Conservation (phyloP, 2,888 invertebrate species). For the Nemotelus nigrinus region DNA sequence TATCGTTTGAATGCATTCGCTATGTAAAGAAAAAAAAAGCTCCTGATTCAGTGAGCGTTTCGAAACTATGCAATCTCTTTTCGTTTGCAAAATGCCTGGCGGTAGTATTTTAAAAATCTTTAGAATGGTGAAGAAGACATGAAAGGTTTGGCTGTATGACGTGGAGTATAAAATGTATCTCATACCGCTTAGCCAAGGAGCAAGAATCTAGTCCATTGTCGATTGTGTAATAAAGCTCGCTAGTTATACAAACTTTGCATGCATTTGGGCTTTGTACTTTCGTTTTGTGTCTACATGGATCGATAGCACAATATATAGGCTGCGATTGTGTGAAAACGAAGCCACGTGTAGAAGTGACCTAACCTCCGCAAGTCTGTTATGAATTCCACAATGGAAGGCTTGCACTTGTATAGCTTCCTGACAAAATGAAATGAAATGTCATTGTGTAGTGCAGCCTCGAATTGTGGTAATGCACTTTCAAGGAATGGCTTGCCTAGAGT, state of each 20-base stretch:
- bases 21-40: constrained; percentile 6
- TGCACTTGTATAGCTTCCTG: constrained; percentile 34
- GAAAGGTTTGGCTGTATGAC: background rate
- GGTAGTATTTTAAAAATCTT: background rate
- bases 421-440: background rate
- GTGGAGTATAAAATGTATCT: constrained; percentile 8
- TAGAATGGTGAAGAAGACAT: background rate
- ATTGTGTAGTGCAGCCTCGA: background rate
- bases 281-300: no score
- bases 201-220: constrained; percentile 42
- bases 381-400: background rate
- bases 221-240: constrained; percentile 33
- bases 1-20: constrained; percentile 28
- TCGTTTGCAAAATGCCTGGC: background rate
- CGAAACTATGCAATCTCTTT: background rate
- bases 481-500: background rate
- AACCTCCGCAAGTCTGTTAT: constrained; percentile 14
- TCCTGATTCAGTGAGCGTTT: no score
- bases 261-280: background rate
- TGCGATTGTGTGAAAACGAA: background rate
- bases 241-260: background rate
- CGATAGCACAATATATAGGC: no score
- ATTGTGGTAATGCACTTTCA: background rate
- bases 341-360: constrained; percentile 31
- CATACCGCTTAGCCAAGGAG: constrained; percentile 11